A percentile compares a stretch with the other conserved stretches of the same genome.
These are phyloP conservation scores for Heterohyrax brucei DNA, from an alignment of 2,797 vertebrate species.

Conservation along the genomic window DNA sequence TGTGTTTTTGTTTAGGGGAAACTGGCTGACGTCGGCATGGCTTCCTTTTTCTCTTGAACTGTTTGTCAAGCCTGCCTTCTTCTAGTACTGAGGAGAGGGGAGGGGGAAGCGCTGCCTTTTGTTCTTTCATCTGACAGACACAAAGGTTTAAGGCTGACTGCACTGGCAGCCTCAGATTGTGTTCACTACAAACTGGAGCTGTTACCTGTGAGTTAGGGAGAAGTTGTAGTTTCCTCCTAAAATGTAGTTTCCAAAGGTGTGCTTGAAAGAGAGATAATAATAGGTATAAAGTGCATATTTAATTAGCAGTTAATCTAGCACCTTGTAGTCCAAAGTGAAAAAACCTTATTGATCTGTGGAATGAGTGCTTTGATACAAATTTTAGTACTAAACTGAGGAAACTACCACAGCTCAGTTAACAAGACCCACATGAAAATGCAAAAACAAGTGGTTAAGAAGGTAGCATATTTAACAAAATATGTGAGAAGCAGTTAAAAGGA, in stretches of 20 bases:
- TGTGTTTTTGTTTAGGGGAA: constrained; percentile 12
- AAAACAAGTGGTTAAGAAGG: constrained; percentile 31
- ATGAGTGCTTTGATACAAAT: not conserved
- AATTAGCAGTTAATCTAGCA: not conserved
- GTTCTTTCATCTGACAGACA: constrained; percentile 86
- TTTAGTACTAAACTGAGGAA: not conserved
- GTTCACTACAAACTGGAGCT: not conserved
- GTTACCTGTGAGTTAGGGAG: not conserved
- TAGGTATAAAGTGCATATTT: not conserved
- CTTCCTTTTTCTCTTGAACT: constrained; percentile 59
- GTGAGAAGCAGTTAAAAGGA: constrained; percentile 17
- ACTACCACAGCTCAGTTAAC: not conserved
- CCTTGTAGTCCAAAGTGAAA: not conserved
- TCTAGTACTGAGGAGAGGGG: constrained; percentile 69
- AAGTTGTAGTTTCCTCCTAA: not conserved
- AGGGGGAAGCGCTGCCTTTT: constrained; percentile 87
- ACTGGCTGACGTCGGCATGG: constrained; percentile 14
- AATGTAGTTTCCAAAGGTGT: constrained; percentile 8
- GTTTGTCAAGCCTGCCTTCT: constrained; percentile 65
- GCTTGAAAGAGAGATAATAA: constrained; percentile 16
- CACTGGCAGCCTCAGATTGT: not conserved
- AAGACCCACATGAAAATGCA: constrained; percentile 19
- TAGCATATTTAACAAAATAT: constrained; percentile 48
- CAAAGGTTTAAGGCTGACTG: constrained; percentile 83
- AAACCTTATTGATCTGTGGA: not conserved